phyloP scores from a whole-genome alignment of 2,797 vertebrate species.

The Phrynocephalus guinanensis region DNA sequence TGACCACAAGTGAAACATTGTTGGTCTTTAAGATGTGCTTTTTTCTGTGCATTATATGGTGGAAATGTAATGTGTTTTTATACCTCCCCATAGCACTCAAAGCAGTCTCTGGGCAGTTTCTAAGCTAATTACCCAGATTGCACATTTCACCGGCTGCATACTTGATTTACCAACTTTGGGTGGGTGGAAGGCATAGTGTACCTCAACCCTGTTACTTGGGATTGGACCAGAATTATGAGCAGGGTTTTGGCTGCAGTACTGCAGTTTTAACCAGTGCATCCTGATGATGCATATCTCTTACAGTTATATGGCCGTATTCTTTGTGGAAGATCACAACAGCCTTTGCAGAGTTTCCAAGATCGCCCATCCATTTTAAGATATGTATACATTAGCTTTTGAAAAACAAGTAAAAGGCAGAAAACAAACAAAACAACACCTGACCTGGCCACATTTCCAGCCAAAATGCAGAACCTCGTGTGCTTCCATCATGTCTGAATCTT shows the following conservation, averaged over 20 bases:
- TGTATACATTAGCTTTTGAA: background rate
- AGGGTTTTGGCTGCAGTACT: no score
- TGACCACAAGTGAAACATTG: background rate
- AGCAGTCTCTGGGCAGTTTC: no score
- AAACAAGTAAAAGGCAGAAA: background rate
- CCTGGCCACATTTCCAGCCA: background rate
- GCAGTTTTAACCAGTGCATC: no score
- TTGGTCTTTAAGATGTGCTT: background rate
- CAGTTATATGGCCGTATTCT: background rate
- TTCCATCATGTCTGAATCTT: background rate
- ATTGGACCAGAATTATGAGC: no score
- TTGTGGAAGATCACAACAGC: background rate
- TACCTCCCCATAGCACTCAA: no score
- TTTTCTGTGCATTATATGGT: background rate
- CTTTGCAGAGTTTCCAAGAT: background rate
- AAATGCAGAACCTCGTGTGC: background rate
- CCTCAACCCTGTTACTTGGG: no score
- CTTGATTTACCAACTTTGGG: no score
- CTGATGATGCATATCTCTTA: background rate
- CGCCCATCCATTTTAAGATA: background rate
- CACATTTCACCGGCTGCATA: no score
- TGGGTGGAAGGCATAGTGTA: no score
- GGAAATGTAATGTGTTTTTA: no score
- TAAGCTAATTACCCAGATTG: no score
- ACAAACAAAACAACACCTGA: background rate